Evolutionary conservation across 2,113 vertebrate genomes (phyloP).

Genomic region (Rhynchopsitta pachyrhyncha): DNA sequence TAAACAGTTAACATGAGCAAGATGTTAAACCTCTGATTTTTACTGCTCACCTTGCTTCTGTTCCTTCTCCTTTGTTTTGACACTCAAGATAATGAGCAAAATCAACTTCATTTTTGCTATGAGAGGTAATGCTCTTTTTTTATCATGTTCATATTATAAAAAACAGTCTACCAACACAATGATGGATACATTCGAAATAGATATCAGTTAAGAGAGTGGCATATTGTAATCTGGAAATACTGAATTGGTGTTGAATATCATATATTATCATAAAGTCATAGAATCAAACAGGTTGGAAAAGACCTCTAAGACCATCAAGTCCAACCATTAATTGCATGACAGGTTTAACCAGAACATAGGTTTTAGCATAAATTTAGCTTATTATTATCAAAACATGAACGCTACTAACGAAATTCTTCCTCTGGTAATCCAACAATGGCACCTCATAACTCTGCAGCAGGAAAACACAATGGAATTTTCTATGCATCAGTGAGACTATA

Average conservation of each 20-base stretch:
- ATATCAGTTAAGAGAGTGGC: not conserved
- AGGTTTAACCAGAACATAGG: not conserved
- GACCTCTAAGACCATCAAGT: not conserved
- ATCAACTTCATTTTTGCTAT: not conserved
- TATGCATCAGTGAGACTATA: not conserved
- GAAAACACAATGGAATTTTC: not conserved
- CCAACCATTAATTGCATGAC: not conserved
- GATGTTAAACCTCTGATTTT: not conserved
- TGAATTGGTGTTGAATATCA: not conserved
- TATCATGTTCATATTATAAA: not conserved
- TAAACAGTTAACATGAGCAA: not conserved
- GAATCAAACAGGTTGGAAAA: not conserved
- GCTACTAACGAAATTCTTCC: not conserved
- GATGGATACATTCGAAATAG: not conserved
- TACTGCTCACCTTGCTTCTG: not conserved
- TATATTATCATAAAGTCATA: not conserved
- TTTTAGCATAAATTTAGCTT: not conserved
- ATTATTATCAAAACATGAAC: not conserved
- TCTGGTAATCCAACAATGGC: not conserved
- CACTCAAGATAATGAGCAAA: not conserved
- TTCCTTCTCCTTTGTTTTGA: not conserved
- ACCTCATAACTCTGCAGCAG: not conserved
- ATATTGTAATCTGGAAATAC: not conserved
- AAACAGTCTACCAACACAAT: not conserved
- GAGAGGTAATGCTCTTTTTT: not conserved